Evolutionary conservation across 1,140 invertebrate species (phyloP), one percentile per base, ranked within the genome.

Genomic region (Pseudachorutes palmiensis): DNA sequence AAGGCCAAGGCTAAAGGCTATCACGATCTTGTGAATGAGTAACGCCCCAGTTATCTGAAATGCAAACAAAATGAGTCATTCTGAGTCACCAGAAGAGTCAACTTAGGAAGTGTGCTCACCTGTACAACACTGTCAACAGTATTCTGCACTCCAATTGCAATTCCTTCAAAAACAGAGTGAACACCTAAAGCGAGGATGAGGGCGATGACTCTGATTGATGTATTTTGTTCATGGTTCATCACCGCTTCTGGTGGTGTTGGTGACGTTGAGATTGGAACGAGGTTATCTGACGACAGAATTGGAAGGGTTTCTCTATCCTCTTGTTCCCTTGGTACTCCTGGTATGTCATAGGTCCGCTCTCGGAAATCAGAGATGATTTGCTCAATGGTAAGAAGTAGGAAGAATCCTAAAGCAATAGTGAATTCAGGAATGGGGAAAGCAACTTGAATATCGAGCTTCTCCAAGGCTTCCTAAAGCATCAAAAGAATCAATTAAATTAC

Each of bases 1-100:
- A 62, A 87, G 75, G 2, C 85, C 84, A 1, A 87, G 74, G 71
- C 82, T 83, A 72, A 86, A 84, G 16, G 83, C 82, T 61, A 86
- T 80, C 22, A 86, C 78, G 24, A 79, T 75, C 76, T 86, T 86
- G 75, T 86, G 85, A 28, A 85, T 77, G n/a, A 82, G 74, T 5
- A 86, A 77, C 24, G 85, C 85, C 48, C 77, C 75, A 70, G 83
- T 84, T 9, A 86, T 78, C 57, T 78, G 64, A 2, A 78, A 70
- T 29, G 72, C n/a, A n/a, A 16, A 63, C 28, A 30, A 61, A 58
- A 29, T 45, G 1, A 33, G 12, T 55, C 24, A 24, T 26, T 16
- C 3, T 55, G 51, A 14, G 24, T 55, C 31, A 55, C 5, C 12
- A 64, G 51, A 28, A 49, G 16, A 22, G 24, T 16, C 32, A 63